phyloP scores from a whole-genome alignment of 2,113 vertebrate genomes.

The Conger conger region DNA sequence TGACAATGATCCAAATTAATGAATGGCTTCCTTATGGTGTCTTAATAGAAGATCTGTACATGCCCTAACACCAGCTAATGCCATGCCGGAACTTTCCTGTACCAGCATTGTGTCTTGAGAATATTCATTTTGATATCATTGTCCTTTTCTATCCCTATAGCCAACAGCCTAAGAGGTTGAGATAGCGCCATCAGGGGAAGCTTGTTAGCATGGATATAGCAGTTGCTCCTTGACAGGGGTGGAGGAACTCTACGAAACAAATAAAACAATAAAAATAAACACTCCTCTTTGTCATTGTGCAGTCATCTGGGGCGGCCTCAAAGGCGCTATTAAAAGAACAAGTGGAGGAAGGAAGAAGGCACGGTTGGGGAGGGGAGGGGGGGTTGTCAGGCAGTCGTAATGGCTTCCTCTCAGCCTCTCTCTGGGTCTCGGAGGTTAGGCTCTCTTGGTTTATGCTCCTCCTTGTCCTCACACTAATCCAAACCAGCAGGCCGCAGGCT shows the following conservation, averaged over 20 bases:
- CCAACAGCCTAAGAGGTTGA: neutral
- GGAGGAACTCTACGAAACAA: neutral
- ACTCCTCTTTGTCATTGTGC: neutral
- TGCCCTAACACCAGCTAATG: no score
- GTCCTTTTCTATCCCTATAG: neutral
- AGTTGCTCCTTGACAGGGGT: neutral
- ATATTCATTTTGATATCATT: neutral
- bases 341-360: neutral
- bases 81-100: no score
- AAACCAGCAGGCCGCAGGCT: neutral
- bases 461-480: neutral
- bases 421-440: neutral
- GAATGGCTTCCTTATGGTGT: no score
- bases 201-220: neutral
- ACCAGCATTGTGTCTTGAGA: neutral
- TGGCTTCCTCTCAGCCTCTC: neutral
- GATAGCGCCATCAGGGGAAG: neutral
- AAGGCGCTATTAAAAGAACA: neutral
- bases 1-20: no score
- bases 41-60: no score
- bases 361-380: neutral
- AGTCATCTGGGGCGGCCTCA: neutral
- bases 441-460: neutral
- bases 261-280: constrained; percentile 5
- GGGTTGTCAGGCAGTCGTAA: neutral